Evolutionary conservation across 2,113 vertebrate species (phyloP), one percentile per base, ranked within the genome.

Genomic region (Bufo bufo): DNA sequence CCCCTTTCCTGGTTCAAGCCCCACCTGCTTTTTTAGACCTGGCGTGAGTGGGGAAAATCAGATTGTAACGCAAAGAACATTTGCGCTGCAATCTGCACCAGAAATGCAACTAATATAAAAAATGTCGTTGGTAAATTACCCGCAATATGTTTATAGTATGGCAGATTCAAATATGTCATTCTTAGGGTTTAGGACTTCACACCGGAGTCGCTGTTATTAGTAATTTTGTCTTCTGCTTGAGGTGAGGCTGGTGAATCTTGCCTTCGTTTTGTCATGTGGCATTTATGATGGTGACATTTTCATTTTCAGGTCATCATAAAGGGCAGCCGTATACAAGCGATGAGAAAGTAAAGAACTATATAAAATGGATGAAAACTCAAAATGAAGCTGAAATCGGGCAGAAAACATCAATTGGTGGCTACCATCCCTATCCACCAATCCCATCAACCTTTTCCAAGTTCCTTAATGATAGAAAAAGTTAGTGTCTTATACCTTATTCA

Each of bases 311-410:
- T 77, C 94, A 93, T 90, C 97, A 97, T 92, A 97, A 95, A 91
- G 95, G 94, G 61, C 96, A 97, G 86, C 96, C 95, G 0, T 98
- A 97, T 84, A 93, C 93, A 80, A 94, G 90, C 4, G 93, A 97
- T 74, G 85, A 91, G 45, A 96, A 93, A 90, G 97, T 98, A 85
- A 96, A 95, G 92, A 95, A 88, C 45, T 97, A 98, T 91, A 96
- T 97, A 91, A 93, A 94, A 50, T 98, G 97, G 97, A 95, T 91
- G 19, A 97, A 96, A 91, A 95, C 92, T 1, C 94, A 96, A 85
- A 94, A 88, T 1, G 95, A 97, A 91, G 92, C 91, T 8, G 86
- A 91, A 1, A 90, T 96, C 74, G 88, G 95, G 77, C 94, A 93
- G 90, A 97, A 93, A 93, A 93, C 94, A 3, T 83, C 93, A 71